Base-by-base conservation (phyloP, 2,113 vertebrate genomes). In the Austrofundulus limnaeus region DNA sequence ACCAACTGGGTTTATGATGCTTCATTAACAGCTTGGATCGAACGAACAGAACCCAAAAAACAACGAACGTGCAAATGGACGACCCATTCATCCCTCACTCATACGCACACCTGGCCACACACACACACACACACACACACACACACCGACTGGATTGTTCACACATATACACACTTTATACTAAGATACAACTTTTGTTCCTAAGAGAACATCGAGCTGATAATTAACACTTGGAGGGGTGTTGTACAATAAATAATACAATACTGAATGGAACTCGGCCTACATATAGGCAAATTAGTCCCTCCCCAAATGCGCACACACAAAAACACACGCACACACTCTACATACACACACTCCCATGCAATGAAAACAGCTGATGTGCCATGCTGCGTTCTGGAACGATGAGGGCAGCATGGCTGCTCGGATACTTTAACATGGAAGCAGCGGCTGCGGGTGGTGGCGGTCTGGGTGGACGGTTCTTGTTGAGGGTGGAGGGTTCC, bases 361-460 rank as follows among this genome's bases (percentile, higher is more conserved):
- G 88, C 90, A 91, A 83, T 78, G 85, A 79, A 81, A 86, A 85
- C 84, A 88, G 86, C 84, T 55, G 59, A 78, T 85, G 85, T 85
- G 86, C 81, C 88, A 87, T 83, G 85, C 88, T 87, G 89, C 85
- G 66, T 84, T 87, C 75, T n/a, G n/a, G n/a, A n/a, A n/a, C n/a
- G n/a, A n/a, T n/a, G n/a, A n/a, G n/a, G n/a, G 74, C 84, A 83
- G 83, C 83, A 80, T 64, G 55, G 83, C 70, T 71, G 86, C 83
- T 86, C 73, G 74, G 82, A 1, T 81, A 72, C 85, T 78, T 80
- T 83, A 42, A 85, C 81, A 76, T 79, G 71, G 70, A 85, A 89
- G 89, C 77, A 87, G 83, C 76, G 63, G 82, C 67, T 77, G 78
- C 63, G 60, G 75, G 43, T 8, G 37, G 41, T 59, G 84, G 67